Base-by-base conservation (phyloP, 2,888 invertebrate genomes). In the Sesia bembeciformis region DNA sequence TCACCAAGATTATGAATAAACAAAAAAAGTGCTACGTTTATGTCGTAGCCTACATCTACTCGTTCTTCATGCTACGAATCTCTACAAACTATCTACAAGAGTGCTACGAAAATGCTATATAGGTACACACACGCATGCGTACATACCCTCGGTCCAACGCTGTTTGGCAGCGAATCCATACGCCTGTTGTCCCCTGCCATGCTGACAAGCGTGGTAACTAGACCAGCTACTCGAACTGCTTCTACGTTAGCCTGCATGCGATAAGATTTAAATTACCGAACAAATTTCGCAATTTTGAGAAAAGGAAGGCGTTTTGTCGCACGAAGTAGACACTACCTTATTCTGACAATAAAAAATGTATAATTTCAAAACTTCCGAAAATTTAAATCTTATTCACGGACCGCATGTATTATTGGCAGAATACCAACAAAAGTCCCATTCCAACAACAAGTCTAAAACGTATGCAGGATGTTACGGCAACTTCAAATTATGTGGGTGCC, bases 181-280 rank as follows among this genome's bases (percentile, higher is more conserved):
- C 90, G 81, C 69, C 83, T 73, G 81, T 80, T 79, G 90, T 92
- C 92, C 52, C 94, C 94, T 58, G 94, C 94, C 74, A 95, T 94
- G 88, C 94, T 94, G 79, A 95, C 95, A 81, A 95, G 91, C 66
- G 95, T 95, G 67, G 95, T 95, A 74, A 95, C 94, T 74, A 96
- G 91, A 63, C 94, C 94, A 60, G 95, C 94, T 72, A 95, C 95
- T 69, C 95, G 91, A 58, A 95, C 95, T 72, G 95, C 95, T 81
- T 95, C 95, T 80, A 95, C 93, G 88, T 95, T 95, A 69, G 95
- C 94, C 88, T 90, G 88, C 85, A 89, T 86, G 87, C 88, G 74
- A 81, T 85, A 87, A 88, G 83, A 87, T 84, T 84, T 84, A 84
- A 85, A 87, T 87, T 78, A 84, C 82, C 81, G 79, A 76, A 68